These are phyloP conservation scores for Furnarius figulus DNA, from an alignment of 2,113 vertebrate species.

Conservation along the genomic window DNA sequence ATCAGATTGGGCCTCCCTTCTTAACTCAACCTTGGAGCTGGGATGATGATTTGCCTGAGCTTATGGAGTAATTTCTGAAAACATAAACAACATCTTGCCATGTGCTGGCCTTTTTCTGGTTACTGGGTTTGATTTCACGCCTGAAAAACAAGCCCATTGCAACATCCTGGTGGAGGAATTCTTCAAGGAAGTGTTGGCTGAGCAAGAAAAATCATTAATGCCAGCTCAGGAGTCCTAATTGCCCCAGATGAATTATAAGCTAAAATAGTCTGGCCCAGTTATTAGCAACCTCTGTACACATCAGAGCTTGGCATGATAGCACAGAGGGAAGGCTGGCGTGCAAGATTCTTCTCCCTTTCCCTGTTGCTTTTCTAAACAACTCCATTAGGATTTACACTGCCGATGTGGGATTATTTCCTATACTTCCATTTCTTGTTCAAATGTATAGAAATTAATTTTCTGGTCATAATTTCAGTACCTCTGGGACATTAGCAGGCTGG, in stretches of 20 bases:
- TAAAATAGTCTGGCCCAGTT: constrained; percentile 28
- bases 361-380: constrained; percentile 24
- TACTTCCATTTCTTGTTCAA: constrained; percentile 58
- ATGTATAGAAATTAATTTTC: constrained; percentile 77
- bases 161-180: not conserved
- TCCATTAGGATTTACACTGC: constrained; percentile 41
- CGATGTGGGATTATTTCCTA: constrained; percentile 25
- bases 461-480: constrained; percentile 74
- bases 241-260: not conserved
- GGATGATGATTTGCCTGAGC: not conserved
- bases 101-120: constrained; percentile 26
- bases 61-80: not conserved
- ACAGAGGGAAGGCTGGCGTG: not conserved
- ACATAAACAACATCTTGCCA: constrained; percentile 11
- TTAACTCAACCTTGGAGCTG: not conserved
- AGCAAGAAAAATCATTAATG: not conserved
- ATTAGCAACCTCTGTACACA: not conserved
- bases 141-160: not conserved
- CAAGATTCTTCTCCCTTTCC: not conserved
- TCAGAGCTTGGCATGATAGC: not conserved
- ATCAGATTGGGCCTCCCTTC: not conserved
- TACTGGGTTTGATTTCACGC: not conserved
- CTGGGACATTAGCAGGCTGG: constrained; percentile 65
- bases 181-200: not conserved
- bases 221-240: not conserved